Base-by-base conservation (phyloP, 1,140 invertebrate species). In the Fopius arisanus region DNA sequence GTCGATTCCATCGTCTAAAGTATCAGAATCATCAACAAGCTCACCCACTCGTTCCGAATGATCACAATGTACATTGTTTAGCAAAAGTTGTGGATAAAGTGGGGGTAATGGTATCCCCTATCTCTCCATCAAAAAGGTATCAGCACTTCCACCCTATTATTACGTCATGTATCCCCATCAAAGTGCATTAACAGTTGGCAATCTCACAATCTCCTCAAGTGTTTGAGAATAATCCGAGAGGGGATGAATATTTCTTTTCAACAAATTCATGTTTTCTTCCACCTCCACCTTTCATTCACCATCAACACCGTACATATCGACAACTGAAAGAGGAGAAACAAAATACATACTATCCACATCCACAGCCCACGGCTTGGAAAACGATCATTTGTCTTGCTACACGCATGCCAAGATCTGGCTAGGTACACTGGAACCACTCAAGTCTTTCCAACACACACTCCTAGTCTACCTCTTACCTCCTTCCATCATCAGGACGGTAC, bases 61-160 rank as follows among this genome's bases (percentile, higher is more conserved):
- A 72, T 72, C 62, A 37, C 62, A 48, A 7, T 14, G 43, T 51
- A 51, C 19, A 21, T 51, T 51, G 43, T 51, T 51, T 51, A 1
- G 43, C 19, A 10, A 7, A 51, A 16, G 5, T 5, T 19, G 37
- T 66, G 40, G 43, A 66, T 41, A 66, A 40, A 66, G 59, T 72
- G 26, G 59, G n/a, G 43, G 14, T 51, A 51, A 59, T 59, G 26
- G 23, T 59, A 43, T 37, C 43, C n/a, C 19, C 40, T 76, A 68
- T 70, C 59, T 54, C 67, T 70, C 67, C 71, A 76, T 76, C 72
- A 76, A 76, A 76, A 76, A 76, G 62, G 70, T 71, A 76, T 73
- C 72, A 76, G 72, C 68, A 67, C 72, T 51, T 51, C 28, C 37
- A 51, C 29, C 43, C 62, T 48, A 73, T 67, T 54, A 37, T 33